Evolutionary conservation across 1,140 invertebrate genomes (phyloP), one percentile per base, ranked within the genome.

Genomic region (Periplaneta americana): DNA sequence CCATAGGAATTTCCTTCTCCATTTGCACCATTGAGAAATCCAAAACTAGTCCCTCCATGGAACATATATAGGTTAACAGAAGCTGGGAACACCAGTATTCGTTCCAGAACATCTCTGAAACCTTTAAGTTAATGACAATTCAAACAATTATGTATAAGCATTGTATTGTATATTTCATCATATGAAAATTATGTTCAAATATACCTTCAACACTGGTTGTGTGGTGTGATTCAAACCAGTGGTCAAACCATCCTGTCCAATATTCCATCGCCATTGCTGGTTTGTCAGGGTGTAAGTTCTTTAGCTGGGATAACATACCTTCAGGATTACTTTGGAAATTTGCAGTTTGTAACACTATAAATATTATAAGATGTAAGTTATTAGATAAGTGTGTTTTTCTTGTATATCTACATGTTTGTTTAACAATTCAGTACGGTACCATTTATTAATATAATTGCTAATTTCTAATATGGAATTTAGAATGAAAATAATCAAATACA

Each of bases 31-130:
- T 91, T 91, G 85, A 91, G 90, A 84, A 93, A 94, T 8, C 93
- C 93, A 86, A 93, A 94, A 85, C 91, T 94, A 0, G 93, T 94
- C 15, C 93, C 93, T 13, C 93, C 93, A 85, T 92, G 91, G 84
- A 94, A 93, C 93, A 94, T 94, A 86, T 93, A 94, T 83, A 93
- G 90, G 86, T 93, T 94, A 74, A 94, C 89, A 10, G 91, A 92
- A n/a, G 90, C 89, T 37, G 89, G 88, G 77, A 87, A 85, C 18
- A 85, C 82, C 28, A 91, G 84, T 57, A 92, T 84, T 81, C 79
- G 75, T 66, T 84, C 84, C 33, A 91, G 28, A 31, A 66, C 13
- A 22, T 79, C 48, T 1, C 31, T 32, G 33, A 79, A 57, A 9
- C n/a, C 32, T 36, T 15, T 18, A 13, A 66, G 18, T 75, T 32